These are phyloP conservation scores for Anthrax anthrax DNA, from an alignment of 2,888 invertebrate species.

Conservation along the genomic window DNA sequence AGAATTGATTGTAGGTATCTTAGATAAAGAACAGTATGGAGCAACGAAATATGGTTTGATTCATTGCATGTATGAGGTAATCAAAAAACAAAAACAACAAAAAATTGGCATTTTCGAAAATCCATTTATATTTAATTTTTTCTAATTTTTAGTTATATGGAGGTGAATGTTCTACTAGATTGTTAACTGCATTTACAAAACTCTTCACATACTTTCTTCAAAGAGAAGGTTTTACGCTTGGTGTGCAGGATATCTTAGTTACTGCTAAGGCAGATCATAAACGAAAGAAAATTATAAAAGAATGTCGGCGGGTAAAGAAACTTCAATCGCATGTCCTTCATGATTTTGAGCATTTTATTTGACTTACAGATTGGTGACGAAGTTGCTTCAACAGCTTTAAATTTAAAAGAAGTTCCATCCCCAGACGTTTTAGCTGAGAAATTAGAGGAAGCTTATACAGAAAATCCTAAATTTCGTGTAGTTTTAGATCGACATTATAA, in stretches of 20 bases:
- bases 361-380: conserved; percentile 41
- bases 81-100: neutral
- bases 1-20: conserved; percentile 67
- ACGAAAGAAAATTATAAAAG: conserved; percentile 51
- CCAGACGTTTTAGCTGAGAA: conserved; percentile 46
- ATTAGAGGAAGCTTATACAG: conserved; percentile 53
- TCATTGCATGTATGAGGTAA: conserved; percentile 81
- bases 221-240: conserved; percentile 84
- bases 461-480: conserved; percentile 62
- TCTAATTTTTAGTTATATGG: conserved; percentile 67
- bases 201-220: conserved; percentile 84
- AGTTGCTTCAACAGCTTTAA: conserved; percentile 55
- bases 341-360: too few species aligned
- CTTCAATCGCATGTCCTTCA: too few species aligned
- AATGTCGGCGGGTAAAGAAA: conserved; percentile 41
- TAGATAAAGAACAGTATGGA: conserved; percentile 95
- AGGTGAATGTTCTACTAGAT: conserved; percentile 60
- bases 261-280: conserved; percentile 53
- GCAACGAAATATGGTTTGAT: conserved; percentile 88
- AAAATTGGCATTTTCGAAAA: neutral
- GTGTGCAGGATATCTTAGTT: conserved; percentile 88
- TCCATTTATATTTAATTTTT: neutral
- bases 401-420: conserved; percentile 44
- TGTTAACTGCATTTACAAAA: conserved; percentile 82
- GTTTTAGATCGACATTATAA: conserved; percentile 76